Conservation (phyloP, 1,140 invertebrate genomes). For the Coenobita brevimanus region DNA sequence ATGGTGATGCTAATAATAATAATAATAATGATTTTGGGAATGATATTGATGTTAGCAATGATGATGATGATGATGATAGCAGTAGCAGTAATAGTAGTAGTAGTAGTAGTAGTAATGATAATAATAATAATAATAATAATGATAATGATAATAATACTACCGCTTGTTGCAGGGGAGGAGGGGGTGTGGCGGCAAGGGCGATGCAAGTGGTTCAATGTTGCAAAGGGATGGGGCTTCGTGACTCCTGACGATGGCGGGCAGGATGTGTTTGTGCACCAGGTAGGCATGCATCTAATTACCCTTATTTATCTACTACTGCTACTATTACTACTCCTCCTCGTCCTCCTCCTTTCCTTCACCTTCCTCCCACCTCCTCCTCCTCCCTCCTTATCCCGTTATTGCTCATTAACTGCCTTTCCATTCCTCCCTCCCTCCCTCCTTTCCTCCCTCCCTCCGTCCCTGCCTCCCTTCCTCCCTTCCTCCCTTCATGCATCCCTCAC, state of each 20-base stretch:
- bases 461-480: neutral
- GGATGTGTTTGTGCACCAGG: constrained; percentile 88
- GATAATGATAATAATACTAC: neutral
- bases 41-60: no score
- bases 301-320: neutral
- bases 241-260: constrained; percentile 89
- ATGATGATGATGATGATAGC: no score
- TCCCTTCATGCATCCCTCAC: neutral
- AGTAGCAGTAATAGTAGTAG: no score
- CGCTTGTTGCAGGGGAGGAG: constrained; percentile 27
- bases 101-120: no score
- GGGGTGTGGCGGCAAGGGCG: constrained; percentile 50
- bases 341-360: neutral
- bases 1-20: no score
- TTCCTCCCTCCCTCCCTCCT: neutral
- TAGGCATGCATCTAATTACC: neutral
- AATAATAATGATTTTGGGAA: no score
- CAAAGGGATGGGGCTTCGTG: constrained; percentile 94
- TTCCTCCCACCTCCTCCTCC: neutral
- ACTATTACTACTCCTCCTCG: neutral
- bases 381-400: neutral
- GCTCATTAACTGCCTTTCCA: neutral
- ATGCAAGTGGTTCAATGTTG: constrained; percentile 94
- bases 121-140: no score
- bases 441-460: neutral